Evolutionary conservation across 2,113 vertebrate species (phyloP), one percentile per base, ranked within the genome.

Genomic region (Lucifuga dentata): DNA sequence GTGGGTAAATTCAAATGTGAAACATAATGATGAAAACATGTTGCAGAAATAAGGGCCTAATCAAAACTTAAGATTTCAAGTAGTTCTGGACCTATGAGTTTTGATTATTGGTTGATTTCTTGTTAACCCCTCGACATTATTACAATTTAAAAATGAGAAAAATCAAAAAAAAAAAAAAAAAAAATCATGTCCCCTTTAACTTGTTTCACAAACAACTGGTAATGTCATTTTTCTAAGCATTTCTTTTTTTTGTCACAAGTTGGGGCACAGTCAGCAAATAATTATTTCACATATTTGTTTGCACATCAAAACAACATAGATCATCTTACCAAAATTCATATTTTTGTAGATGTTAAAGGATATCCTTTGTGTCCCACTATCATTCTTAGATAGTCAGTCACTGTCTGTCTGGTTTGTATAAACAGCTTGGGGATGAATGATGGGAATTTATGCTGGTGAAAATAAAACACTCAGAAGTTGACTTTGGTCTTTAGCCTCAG

Each of bases 221-320:
- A 7, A 29, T n/a, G n/a, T n/a, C n/a, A n/a, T n/a, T n/a, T n/a
- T 29, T 29, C 26, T 29, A 7, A 29, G 26, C n/a, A n/a, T n/a
- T n/a, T n/a, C n/a, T 71, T 52, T 32, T 68, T 66, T 48, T 41
- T 51, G 46, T 58, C 41, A 78, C 1, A 24, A 19, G 9, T 63
- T 77, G 12, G 29, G 48, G 64, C 11, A 39, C 19, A 38, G 19
- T 66, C 33, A 13, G 38, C 40, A 63, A 49, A 63, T 1, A 74
- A 8, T 36, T 29, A 70, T 66, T 32, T 45, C 55, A 50, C 62
- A 62, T 33, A 59, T 11, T 56, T n/a, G 35, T 56, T 64, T 51
- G 41, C 19, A 35, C 15, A 43, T 13, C 39, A 21, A 40, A 32
- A 15, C 60, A 66, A 65, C 24, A 60, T 39, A 44, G 36, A 29